Base-by-base conservation (phyloP, 2,888 invertebrate species). In the Troilus luridus region DNA sequence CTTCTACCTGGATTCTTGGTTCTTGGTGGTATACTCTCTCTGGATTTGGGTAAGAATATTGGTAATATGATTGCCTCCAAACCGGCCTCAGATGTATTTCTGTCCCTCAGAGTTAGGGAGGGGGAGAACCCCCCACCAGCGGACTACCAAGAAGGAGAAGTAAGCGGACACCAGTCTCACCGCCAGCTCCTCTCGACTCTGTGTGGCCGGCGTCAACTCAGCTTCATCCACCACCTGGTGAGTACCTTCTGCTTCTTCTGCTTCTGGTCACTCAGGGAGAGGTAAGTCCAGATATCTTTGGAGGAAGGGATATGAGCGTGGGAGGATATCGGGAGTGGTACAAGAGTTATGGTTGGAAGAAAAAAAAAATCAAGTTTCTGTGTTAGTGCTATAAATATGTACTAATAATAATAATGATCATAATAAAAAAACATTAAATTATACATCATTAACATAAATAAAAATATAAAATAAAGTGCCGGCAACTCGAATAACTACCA, bases 121-220 rank as follows among this genome's bases (percentile, higher is more conserved):
- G 59, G 90, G 90, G 90, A 60, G 24, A 24, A 14, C 6, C 24
- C 88, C 21, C 72, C 27, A 24, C 27, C 72, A 27, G 27, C 27
- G 7, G 19, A 27, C 24, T 19, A 77, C 90, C 77, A 90, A 77
- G 21, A 90, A 90, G 90, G 90, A 64, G 72, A 90, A 60, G 90
- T 81, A 90, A 90, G 90, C 60, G 60, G 90, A 72, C 60, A 72
- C 90, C 90, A 90, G 90, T 90, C 24, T 56, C 59, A 89, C 41
- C 89, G 60, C 56, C 62, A 24, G 64, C 64, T 64, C 89, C 89
- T 89, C 89, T 64, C 89, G 89, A 89, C 21, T 89, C 89, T 89
- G 64, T 64, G 62, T 67, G 89, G 67, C 64, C 89, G 64, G 89
- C 67, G 54, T 54, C 62, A 62, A 64, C 89, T 67, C 64, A 9